phyloP scores from a whole-genome alignment of 2,888 invertebrate species.

The Drosophila cognata region DNA sequence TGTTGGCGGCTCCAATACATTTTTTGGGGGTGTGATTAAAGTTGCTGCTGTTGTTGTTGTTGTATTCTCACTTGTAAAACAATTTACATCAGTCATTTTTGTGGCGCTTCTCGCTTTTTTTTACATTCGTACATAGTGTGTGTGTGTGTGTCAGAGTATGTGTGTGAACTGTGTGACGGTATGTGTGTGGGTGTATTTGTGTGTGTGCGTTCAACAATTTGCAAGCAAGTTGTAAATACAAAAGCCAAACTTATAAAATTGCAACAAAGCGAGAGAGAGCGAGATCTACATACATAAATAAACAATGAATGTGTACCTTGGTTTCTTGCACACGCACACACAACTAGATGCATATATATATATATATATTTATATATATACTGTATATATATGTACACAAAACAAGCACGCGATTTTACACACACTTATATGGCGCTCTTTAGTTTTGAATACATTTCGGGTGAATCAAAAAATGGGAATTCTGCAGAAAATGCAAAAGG shows the following conservation, averaged over 20 bases:
- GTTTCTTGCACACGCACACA: constrained; percentile 58
- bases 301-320: constrained; percentile 73
- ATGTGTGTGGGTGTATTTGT: constrained; percentile 37
- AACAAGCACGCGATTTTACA: constrained; percentile 36
- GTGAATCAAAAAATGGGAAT: constrained; percentile 14
- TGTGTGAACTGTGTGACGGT: constrained; percentile 35
- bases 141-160: constrained; percentile 34
- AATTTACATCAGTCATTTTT: constrained; percentile 79
- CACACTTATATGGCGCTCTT: constrained; percentile 8
- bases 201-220: constrained; percentile 41
- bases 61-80: constrained; percentile 73
- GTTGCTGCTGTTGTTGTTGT: constrained; percentile 32
- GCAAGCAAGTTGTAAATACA: constrained; percentile 59
- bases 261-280: constrained; percentile 57
- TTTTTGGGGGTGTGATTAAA: constrained; percentile 53
- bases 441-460: constrained; percentile 26
- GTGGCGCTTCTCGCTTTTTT: constrained; percentile 28
- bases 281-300: constrained; percentile 54
- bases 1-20: constrained; percentile 60
- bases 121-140: constrained; percentile 54
- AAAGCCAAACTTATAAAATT: constrained; percentile 70
- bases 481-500: constrained; percentile 32
- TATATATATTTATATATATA: constrained; percentile 25
- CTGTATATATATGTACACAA: constrained; percentile 21
- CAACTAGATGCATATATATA: constrained; percentile 33